Percentiles rank a stretch among this genome's conserved stretches.
These are phyloP conservation scores for Lithophane ornitopus DNA, from an alignment of 2,888 invertebrate species.

Conservation along the genomic window DNA sequence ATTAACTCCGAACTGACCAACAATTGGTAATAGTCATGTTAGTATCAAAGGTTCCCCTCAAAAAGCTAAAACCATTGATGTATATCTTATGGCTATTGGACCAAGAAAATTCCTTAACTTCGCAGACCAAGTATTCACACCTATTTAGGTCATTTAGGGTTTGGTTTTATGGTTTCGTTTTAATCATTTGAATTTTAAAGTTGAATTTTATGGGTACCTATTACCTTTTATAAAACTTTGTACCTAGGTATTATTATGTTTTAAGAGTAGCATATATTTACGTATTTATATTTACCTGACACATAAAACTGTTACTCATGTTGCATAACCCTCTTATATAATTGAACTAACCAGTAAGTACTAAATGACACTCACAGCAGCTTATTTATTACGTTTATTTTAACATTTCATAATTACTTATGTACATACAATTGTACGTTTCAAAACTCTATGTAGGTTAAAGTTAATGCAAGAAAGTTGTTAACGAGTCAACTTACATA, in stretches of 20 bases:
- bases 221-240: not conserved
- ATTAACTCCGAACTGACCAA: too few species aligned
- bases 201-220: not conserved
- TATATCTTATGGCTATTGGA: too few species aligned
- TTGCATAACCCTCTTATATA: not conserved
- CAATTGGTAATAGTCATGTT: too few species aligned
- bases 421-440: slow-evolving; percentile 10
- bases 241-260: not conserved
- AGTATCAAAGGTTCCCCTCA: too few species aligned
- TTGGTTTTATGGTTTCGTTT: slow-evolving; percentile 49
- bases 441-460: slow-evolving; percentile 23
- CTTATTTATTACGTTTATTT: not conserved
- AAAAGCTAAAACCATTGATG: too few species aligned
- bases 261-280: not conserved
- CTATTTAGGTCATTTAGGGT: too few species aligned
- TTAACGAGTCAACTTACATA: slow-evolving; percentile 42
- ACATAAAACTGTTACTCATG: not conserved
- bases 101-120: too few species aligned
- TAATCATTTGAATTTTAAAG: slow-evolving; percentile 40
- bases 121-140: too few species aligned
- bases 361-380: not conserved
- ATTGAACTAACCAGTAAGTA: not conserved
- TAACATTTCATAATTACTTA: not conserved
- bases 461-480: slow-evolving; percentile 38
- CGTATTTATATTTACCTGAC: not conserved